These are phyloP conservation scores for Notocelia uddmanniana DNA, from an alignment of 2,888 invertebrate genomes.

Conservation along the genomic window DNA sequence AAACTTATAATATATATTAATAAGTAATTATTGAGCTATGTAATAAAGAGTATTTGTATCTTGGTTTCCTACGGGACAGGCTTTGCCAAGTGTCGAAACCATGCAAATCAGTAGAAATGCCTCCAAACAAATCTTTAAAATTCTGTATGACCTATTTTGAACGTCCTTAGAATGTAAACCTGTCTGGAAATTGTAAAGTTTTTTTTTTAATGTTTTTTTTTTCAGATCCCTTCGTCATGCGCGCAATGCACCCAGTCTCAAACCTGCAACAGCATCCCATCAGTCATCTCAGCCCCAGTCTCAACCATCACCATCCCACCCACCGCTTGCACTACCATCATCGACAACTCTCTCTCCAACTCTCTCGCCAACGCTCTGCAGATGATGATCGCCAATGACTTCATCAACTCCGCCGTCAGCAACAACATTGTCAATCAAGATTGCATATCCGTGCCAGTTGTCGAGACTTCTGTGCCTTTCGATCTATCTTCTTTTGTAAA, in stretches of 20 bases:
- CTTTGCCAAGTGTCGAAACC: too few species aligned
- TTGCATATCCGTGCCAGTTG: conserved; percentile 39
- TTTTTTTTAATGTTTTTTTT: too few species aligned
- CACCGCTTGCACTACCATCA: conserved; percentile 55
- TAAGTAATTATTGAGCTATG: too few species aligned
- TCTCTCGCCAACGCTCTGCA: conserved; percentile 70
- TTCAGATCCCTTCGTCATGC: conserved; percentile 26
- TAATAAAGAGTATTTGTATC: too few species aligned
- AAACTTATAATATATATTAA: too few species aligned
- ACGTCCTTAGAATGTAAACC: too few species aligned
- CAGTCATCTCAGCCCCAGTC: conserved; percentile 40
- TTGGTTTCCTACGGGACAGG: too few species aligned
- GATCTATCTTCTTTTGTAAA: conserved; percentile 4
- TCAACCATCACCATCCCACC: conserved; percentile 45
- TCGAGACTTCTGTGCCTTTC: conserved; percentile 43
- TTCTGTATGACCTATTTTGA: too few species aligned
- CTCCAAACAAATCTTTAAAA: too few species aligned
- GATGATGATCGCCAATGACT: conserved; percentile 66
- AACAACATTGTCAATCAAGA: conserved; percentile 41
- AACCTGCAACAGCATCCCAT: not conserved
- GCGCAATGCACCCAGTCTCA: conserved; percentile 8
- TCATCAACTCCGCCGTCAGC: conserved; percentile 56
- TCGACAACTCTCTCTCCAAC: conserved; percentile 68
- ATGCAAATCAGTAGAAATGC: too few species aligned
- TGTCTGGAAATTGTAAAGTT: too few species aligned